Percentiles rank a stretch among this genome's conserved stretches.
Evolutionary conservation across 1,140 invertebrate species (phyloP).

Genomic region (Tetramorium simillimum): DNA sequence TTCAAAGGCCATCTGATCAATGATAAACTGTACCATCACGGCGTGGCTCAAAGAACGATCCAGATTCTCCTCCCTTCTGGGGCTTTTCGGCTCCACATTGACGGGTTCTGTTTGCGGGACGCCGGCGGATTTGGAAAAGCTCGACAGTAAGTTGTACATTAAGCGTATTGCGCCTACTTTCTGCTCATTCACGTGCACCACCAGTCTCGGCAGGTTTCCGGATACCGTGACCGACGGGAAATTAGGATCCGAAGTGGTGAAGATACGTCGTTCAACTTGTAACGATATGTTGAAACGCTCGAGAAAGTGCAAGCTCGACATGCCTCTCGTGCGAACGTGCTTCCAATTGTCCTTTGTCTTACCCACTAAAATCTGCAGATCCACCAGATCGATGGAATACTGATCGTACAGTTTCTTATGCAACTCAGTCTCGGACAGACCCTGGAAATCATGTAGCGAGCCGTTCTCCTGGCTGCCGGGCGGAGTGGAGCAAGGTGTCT

Average conservation of each 20-base stretch:
- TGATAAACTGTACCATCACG: slow-evolving; percentile 94
- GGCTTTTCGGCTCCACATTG: slow-evolving; percentile 85
- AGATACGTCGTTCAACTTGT: slow-evolving; percentile 91
- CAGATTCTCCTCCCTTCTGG: slow-evolving; percentile 77
- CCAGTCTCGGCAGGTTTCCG: slow-evolving; percentile 94
- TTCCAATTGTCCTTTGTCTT: slow-evolving; percentile 96
- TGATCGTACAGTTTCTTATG: slow-evolving; percentile 93
- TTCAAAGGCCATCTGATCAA: slow-evolving; percentile 95
- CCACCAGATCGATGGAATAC: slow-evolving; percentile 93
- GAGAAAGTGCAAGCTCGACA: slow-evolving; percentile 93
- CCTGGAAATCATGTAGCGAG: slow-evolving; percentile 82
- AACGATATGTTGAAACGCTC: slow-evolving; percentile 96
- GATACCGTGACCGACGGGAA: slow-evolving; percentile 93
- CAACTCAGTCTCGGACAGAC: slow-evolving; percentile 88
- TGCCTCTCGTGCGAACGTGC: slow-evolving; percentile 93
- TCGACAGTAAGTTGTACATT: slow-evolving; percentile 83
- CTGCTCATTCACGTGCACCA: slow-evolving; percentile 95
- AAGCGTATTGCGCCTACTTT: slow-evolving; percentile 90
- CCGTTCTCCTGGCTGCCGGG: slow-evolving; percentile 91
- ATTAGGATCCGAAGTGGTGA: slow-evolving; percentile 93
- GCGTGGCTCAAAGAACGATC: slow-evolving; percentile 87
- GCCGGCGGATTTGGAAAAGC: slow-evolving; percentile 69
- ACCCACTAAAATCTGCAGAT: slow-evolving; percentile 95
- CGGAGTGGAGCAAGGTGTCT: slow-evolving; percentile 97
- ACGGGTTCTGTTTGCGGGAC: slow-evolving; percentile 23